A percentile compares a stretch with the other conserved stretches of the same genome.
Evolutionary conservation across 2,888 invertebrate species (phyloP).

Genomic region (Pinctada fucata): DNA sequence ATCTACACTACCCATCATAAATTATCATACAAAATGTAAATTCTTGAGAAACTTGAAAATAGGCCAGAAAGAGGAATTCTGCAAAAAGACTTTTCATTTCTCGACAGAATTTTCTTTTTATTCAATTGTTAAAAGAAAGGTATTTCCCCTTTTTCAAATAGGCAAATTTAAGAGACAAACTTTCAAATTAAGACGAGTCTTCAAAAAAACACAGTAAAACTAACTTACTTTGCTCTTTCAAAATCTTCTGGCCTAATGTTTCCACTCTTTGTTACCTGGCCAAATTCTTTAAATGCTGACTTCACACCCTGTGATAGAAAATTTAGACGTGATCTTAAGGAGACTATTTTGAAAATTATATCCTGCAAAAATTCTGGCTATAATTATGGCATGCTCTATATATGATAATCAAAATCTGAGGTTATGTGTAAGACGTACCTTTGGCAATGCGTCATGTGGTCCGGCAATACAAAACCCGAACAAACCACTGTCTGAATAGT

Average conservation of each 20-base stretch:
- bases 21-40: no score
- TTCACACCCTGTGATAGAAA: neutral
- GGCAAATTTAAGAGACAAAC: no score
- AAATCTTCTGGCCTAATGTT: neutral
- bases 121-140: no score
- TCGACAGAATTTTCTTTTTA: no score
- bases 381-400: neutral
- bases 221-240: neutral
- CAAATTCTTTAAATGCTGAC: neutral
- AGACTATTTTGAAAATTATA: no score
- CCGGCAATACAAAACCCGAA: slow-evolving; percentile 17
- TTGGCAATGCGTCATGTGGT: neutral
- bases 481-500: slow-evolving; percentile 21
- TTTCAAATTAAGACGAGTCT: neutral
- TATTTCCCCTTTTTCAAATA: no score
- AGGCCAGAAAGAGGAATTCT: no score
- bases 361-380: neutral
- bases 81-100: no score
- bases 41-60: no score
- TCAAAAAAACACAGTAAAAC: neutral
- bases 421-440: neutral
- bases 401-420: neutral
- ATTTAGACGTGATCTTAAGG: no score
- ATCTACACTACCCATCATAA: neutral
- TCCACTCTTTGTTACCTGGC: neutral